Conservation (phyloP, 1,140 invertebrate genomes). For the Protaetia brevitarsis region DNA sequence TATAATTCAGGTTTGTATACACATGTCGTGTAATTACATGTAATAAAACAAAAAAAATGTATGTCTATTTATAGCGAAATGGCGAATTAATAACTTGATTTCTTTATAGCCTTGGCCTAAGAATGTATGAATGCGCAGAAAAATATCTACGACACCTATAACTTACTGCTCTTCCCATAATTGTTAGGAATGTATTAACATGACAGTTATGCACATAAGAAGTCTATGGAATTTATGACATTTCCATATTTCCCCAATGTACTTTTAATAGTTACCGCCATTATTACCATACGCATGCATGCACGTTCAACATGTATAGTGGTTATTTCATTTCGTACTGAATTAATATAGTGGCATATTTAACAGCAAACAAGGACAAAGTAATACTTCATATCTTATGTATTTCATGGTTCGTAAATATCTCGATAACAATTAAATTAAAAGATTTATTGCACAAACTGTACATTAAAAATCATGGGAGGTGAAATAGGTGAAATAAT, state of each 20-base stretch:
- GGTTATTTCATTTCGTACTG: neutral
- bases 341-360: neutral
- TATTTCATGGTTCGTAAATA: too few relatives aligned
- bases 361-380: neutral
- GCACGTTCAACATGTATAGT: too few relatives aligned
- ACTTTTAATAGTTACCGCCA: neutral
- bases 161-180: neutral
- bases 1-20: neutral
- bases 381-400: too few relatives aligned
- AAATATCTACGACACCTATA: neutral
- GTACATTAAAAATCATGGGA: too few relatives aligned
- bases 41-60: neutral
- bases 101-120: neutral
- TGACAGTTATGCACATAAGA: neutral
- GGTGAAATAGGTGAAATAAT: too few relatives aligned
- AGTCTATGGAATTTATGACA: neutral
- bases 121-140: too few relatives aligned
- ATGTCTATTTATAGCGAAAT: neutral
- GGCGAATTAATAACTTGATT: neutral
- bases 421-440: neutral
- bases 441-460: neutral
- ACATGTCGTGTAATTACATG: too few relatives aligned
- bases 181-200: neutral
- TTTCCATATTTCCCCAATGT: neutral
- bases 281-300: neutral